Percentiles rank a stretch among this genome's conserved stretches.
These are phyloP conservation scores for Tokudaia tokunoshimensis DNA, from an alignment of 2,797 vertebrate species.

Conservation along the genomic window DNA sequence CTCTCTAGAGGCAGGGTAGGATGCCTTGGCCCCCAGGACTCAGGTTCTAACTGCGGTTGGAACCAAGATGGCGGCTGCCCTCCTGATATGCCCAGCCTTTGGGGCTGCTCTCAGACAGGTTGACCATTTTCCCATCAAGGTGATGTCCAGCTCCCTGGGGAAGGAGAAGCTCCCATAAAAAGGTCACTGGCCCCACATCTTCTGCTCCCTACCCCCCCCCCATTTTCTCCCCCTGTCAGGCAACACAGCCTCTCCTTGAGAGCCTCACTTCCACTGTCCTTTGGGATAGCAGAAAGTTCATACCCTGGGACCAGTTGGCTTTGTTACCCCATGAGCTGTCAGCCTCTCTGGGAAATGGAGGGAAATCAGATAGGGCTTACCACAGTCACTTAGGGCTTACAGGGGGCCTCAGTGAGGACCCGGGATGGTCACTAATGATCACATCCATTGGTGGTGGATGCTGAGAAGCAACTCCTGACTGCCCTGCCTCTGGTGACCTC, in stretches of 20 bases:
- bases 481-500: not conserved
- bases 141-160: not conserved
- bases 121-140: not conserved
- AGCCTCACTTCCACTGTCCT: too few species aligned
- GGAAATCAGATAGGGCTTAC: not conserved
- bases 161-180: not conserved
- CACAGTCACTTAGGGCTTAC: not conserved
- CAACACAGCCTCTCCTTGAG: not conserved
- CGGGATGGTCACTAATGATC: not conserved
- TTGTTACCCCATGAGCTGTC: not conserved
- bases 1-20: not conserved
- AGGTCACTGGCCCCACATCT: fast-evolving
- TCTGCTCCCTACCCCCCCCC: not conserved
- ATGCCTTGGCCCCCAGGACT: fast-evolving
- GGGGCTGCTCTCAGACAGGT: too few species aligned
- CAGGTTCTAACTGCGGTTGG: not conserved
- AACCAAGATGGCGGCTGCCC: not conserved
- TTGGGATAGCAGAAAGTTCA: not conserved
- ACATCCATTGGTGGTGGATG: too few species aligned
- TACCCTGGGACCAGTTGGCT: not conserved
- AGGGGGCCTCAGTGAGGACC: not conserved
- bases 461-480: not conserved
- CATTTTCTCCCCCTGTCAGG: not conserved
- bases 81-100: not conserved
- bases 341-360: not conserved